Conservation (phyloP, 1,140 invertebrate species). For the Potamilus streckersoni region DNA sequence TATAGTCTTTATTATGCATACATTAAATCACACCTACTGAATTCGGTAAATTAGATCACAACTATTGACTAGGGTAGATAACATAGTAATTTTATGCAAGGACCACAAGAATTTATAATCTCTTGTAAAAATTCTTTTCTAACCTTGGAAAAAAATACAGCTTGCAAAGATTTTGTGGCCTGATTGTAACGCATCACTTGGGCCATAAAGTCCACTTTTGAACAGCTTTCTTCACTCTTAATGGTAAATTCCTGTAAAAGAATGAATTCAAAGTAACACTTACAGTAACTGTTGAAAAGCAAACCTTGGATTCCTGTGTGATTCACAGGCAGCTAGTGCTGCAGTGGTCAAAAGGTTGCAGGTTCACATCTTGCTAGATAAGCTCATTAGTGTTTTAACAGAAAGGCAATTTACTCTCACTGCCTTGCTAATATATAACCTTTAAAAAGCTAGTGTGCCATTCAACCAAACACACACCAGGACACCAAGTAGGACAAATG, state of each 20-base stretch:
- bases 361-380: neutral
- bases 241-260: conserved; percentile 23
- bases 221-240: conserved; percentile 14
- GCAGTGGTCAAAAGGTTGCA: neutral
- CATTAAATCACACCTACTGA: no score
- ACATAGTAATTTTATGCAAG: no score
- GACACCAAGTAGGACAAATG: no score
- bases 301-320: neutral
- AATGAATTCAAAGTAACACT: neutral
- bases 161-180: conserved; percentile 4
- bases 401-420: no score
- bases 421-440: no score
- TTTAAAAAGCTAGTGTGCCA: no score
- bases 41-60: no score
- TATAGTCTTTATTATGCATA: no score
- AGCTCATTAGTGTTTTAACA: neutral
- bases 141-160: conserved; percentile 29
- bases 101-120: no score
- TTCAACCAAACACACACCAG: no score
- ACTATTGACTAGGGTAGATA: no score
- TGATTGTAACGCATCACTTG: conserved; percentile 17
- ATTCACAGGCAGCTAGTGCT: neutral
- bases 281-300: neutral
- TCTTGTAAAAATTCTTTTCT: neutral
- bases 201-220: conserved; percentile 18